Evolutionary conservation across 2,113 vertebrate genomes (phyloP), one percentile per base, ranked within the genome.

Genomic region (Plotosus lineatus): DNA sequence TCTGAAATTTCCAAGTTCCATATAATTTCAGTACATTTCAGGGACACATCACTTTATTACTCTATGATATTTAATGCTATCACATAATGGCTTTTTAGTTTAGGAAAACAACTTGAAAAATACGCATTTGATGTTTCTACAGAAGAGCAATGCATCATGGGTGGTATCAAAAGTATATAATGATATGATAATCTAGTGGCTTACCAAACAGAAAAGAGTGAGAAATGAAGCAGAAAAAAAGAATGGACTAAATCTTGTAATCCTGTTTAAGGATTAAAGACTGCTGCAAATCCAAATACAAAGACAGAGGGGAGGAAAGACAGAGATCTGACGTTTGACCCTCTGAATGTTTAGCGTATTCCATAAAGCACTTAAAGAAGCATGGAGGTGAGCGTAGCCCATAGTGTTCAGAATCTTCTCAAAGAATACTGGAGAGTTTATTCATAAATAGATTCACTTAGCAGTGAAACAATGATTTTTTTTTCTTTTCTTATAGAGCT

Each of bases 211-310:
- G 69, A 77, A 75, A 73, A 74, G 65, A 72, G 68, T 77, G 79
- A 72, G 60, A 82, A 81, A 83, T 83, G 56, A 60, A 69, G 51
- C 61, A 82, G 82, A 81, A 83, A 78, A 85, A 63, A 36, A 83
- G 77, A 79, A 61, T 46, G 58, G 74, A 83, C 76, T 86, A 79
- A 82, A 84, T 82, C 71, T 68, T 84, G 82, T 84, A 84, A 86
- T 84, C 85, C 82, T 82, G 77, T 86, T 82, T 84, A 83, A 80
- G 82, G 85, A 86, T 86, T 86, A 86, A 78, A 44, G 72, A 82
- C 48, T 78, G 85, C 75, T 44, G 75, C 77, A 74, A 77, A 81
- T 86, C 79, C 63, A 86, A 82, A 86, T 66, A 84, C 78, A 56
- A 66, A 81, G 82, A 86, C 63, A 42, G 81, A 81, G 40, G 68